Percentiles rank a stretch among this genome's conserved stretches.
Conservation (phyloP, 2,113 vertebrate genomes). For the Turdus rufiventris region DNA sequence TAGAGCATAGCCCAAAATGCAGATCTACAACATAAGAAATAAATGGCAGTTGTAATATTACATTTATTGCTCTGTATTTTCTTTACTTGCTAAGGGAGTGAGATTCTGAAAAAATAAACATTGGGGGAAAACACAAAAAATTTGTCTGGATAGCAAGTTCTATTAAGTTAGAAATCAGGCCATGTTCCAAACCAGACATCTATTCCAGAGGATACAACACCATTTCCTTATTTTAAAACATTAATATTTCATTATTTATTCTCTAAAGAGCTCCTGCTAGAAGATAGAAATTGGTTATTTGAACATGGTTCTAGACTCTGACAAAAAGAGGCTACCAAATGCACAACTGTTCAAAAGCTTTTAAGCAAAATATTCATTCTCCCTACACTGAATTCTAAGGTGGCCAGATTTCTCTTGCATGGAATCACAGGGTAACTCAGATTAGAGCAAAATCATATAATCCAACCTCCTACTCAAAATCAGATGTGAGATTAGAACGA, state of each 20-base stretch:
- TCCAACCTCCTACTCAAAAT: neutral
- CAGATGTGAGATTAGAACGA: neutral
- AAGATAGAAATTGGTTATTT: neutral
- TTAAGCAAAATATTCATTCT: neutral
- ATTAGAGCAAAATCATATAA: neutral
- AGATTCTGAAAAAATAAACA: neutral
- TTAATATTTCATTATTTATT: neutral
- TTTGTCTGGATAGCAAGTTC: neutral
- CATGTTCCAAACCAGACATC: neutral
- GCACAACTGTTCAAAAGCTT: neutral
- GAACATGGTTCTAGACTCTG: neutral
- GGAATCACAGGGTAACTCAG: neutral
- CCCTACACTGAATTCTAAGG: neutral
- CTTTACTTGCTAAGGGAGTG: neutral
- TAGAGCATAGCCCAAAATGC: neutral
- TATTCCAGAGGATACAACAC: neutral
- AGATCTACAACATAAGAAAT: neutral
- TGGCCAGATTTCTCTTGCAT: neutral
- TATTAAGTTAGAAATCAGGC: neutral
- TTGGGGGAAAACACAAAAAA: neutral
- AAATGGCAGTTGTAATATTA: neutral
- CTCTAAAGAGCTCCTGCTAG: neutral
- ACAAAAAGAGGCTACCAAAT: neutral
- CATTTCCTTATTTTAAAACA: neutral
- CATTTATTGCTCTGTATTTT: neutral